phyloP scores from a whole-genome alignment of 2,888 invertebrate species.

The Leistus spinibarbis region DNA sequence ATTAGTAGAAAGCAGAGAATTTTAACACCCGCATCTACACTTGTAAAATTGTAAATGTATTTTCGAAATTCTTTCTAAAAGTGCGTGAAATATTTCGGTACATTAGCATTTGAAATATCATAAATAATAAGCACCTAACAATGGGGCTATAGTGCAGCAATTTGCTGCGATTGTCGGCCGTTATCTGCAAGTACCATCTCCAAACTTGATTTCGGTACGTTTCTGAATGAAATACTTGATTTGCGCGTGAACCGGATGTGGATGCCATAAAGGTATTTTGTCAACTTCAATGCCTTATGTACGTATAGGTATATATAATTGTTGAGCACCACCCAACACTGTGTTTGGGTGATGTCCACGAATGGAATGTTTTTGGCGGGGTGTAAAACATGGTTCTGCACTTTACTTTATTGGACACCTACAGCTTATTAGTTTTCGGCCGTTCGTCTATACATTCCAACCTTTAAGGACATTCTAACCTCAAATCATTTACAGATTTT shows the following conservation, averaged over 20 bases:
- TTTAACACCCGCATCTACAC: not conserved
- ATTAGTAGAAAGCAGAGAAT: not conserved
- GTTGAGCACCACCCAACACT: not conserved
- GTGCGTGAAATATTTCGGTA: not conserved
- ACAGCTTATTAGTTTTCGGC: slow-evolving; percentile 23
- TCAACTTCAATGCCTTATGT: no score
- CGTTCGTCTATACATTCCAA: not conserved
- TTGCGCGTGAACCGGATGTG: slow-evolving; percentile 19
- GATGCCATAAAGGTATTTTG: slow-evolving; percentile 32
- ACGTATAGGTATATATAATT: not conserved
- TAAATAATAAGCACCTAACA: not conserved
- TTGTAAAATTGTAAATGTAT: not conserved
- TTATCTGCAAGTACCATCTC: not conserved
- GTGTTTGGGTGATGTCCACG: not conserved
- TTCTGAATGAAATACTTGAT: slow-evolving; percentile 24
- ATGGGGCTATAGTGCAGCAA: not conserved
- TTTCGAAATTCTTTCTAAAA: no score
- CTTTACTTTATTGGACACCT: slow-evolving; percentile 37
- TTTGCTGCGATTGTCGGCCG: not conserved
- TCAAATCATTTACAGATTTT: no score
- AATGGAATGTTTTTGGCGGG: not conserved
- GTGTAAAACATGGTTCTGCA: slow-evolving; percentile 28
- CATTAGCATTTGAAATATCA: not conserved
- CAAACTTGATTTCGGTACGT: slow-evolving; percentile 6
- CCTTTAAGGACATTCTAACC: no score